Conservation (phyloP, 2,113 vertebrate species). For the Hypomesus transpacificus region DNA sequence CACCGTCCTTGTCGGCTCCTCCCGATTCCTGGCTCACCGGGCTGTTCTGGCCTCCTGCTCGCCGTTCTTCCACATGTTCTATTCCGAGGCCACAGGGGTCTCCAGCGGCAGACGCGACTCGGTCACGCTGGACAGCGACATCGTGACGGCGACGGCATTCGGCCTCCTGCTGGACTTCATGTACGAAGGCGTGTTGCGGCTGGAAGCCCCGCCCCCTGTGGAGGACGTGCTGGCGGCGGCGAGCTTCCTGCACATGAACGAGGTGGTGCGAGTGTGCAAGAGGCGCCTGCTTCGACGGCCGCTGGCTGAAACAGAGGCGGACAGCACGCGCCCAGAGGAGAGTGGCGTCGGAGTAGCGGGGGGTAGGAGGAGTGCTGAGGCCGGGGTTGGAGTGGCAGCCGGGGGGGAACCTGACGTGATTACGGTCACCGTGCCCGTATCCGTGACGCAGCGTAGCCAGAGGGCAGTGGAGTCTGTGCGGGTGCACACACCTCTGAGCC, state of each 20-base stretch:
- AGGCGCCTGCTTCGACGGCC: constrained; percentile 79
- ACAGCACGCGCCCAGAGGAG: constrained; percentile 90
- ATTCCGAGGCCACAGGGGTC: constrained; percentile 78
- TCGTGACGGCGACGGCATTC: constrained; percentile 87
- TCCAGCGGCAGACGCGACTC: constrained; percentile 49
- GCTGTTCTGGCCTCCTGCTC: constrained; percentile 90
- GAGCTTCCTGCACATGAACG: constrained; percentile 95
- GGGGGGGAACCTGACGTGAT: constrained; percentile 31
- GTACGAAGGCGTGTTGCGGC: constrained; percentile 85
- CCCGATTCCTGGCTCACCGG: constrained; percentile 84
- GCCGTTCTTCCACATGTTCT: constrained; percentile 94
- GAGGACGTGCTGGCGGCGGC: constrained; percentile 93
- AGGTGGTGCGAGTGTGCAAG: constrained; percentile 92
- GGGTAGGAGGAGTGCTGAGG: constrained; percentile 18
- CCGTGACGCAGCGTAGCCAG: constrained; percentile 34
- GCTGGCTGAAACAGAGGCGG: constrained; percentile 86
- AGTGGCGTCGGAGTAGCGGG: constrained; percentile 26
- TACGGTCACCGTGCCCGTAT: constrained; percentile 27
- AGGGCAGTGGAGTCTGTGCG: constrained; percentile 33
- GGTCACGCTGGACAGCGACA: constrained; percentile 86
- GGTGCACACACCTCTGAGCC: constrained; percentile 56
- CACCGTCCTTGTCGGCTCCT: constrained; percentile 81
- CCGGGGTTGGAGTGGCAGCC: constrained; percentile 20
- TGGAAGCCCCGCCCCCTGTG: constrained; percentile 77
- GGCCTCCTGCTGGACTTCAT: constrained; percentile 89